Evolutionary conservation across 1,140 invertebrate genomes (phyloP), one percentile per base, ranked within the genome.

Genomic region (Papilio xuthus): DNA sequence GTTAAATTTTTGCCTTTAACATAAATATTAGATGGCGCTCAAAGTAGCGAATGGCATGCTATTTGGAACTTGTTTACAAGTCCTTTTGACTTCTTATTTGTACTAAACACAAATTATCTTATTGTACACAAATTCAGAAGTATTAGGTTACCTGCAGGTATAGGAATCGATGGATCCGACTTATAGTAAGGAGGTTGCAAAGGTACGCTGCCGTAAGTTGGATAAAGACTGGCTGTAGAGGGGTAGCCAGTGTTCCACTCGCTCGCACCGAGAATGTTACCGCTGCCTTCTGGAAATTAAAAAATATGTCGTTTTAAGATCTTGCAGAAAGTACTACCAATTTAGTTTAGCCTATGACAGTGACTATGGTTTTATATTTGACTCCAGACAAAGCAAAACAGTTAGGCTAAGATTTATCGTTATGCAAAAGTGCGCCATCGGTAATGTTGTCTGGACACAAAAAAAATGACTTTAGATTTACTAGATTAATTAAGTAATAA

Each of bases 231-330:
- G 0, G 89, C 80, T 2, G 89, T 89, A 0, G 92, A 90, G 2
- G 91, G 82, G 74, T 92, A 93, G 4, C 92, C 92, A 0, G 92
- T 93, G 84, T 92, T 93, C 92, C 91, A 92, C 73, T 93, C 92
- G 37, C 88, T 91, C 0, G 91, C 92, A 2, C 91, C 92, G 0
- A 92, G 82, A 77, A 93, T 92, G 83, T 89, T 90, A 41, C 91
- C 89, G 60, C 87, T 86, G 28, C 82, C 87, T 44, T 92, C 92
- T 93, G 90, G 28, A 90, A 89, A 37, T n/a, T 71, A 79, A 13
- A 81, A 78, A 69, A 76, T 26, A 53, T 60, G 37, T 50, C 78
- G 8, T 70, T 74, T 63, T 50, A 76, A 6, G 7, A 37, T 20
- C 1, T 7, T 56, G 20, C 7, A 23, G 6, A 23, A 56, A 8